Evolutionary conservation across 1,140 invertebrate genomes (phyloP), one percentile per base, ranked within the genome.

Genomic region (Papilio polyxenes): DNA sequence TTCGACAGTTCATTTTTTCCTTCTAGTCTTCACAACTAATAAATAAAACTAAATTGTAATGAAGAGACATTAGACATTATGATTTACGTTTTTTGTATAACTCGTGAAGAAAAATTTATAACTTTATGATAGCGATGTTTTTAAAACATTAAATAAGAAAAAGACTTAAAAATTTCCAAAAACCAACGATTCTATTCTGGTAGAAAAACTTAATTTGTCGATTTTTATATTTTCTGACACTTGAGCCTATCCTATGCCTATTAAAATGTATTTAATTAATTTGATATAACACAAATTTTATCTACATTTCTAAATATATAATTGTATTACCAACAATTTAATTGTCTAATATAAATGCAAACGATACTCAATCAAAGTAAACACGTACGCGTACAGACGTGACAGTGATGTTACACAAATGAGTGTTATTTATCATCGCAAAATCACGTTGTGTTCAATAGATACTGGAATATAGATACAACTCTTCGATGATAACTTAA

Each of bases 311-410:
- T 15, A 31, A 13, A 37, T 65, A 31, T 31, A 65, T 11, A 31
- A 31, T 10, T 31, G 10, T 59, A n/a, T 59, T 59, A 59, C 56
- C 11, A 65, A 65, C 62, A 65, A 11, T 59, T 53, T 59, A 65
- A 65, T 65, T 65, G 62, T 31, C 23, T 31, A 37, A 69, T 69
- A 69, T 7, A n/a, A n/a, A n/a, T n/a, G n/a, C 31, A 72, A 72
- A 72, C 23, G 31, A 72, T 17, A 17, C 15, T 17, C 4, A 37
- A 6, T 72, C 6, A 72, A 15, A 37, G 62, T 37, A 72, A 72
- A 72, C 65, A 72, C 65, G 65, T 72, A 72, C 13, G 53, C 4
- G 17, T 8, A 59, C 56, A n/a, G 65, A 72, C 65, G 65, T 72
- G 65, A 72, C 65, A 72, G 31, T 40, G 23, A 69, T 15, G 37